Base-by-base conservation (phyloP, 2,888 invertebrate species). In the Loripinus fragilis region DNA sequence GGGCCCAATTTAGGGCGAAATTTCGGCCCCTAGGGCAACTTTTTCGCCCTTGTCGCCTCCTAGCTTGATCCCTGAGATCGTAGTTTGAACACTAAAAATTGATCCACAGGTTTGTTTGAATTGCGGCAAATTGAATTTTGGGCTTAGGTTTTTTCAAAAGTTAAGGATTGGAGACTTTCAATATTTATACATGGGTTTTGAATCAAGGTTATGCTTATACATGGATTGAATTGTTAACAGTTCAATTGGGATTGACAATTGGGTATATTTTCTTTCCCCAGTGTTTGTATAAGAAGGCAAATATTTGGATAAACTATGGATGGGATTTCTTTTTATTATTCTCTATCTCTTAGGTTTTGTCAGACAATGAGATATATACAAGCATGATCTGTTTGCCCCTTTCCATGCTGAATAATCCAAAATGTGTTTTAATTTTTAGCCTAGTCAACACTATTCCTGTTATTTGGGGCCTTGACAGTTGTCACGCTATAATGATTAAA, bases 231-330 rank as follows among this genome's bases (percentile, higher is more conserved):
- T 60, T 60, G 60, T 33, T 60, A 33, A 28, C 60, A 33, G 33
- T 60, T 20, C 60, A 20, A 17, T 33, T 60, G 28, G 10, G 60
- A 60, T 60, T 60, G 52, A 52, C 52, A 52, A 52, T 52, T 23
- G 25, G 5, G 25, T 20, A 52, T 52, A 28, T 60, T 33, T 60
- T 60, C 55, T 55, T 17, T 2, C 28, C 17, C 28, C 17, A 3
- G 1, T 60, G 60, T 60, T 60, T 60, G 33, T 12, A 30, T 33
- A 60, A 33, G 33, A 60, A 30, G 20, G 60, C 28, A 30, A 60
- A 60, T 60, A 60, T 60, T 60, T 60, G 60, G 33, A 60, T 60
- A 60, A 60, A 60, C 60, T 60, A 33, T 60, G 17, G n/a, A 60
- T 30, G 60, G 33, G 60, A 52, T 33, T 60, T 30, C 10, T 28